Base-by-base conservation (phyloP, 2,888 invertebrate species). In the Drosophila helvetica region DNA sequence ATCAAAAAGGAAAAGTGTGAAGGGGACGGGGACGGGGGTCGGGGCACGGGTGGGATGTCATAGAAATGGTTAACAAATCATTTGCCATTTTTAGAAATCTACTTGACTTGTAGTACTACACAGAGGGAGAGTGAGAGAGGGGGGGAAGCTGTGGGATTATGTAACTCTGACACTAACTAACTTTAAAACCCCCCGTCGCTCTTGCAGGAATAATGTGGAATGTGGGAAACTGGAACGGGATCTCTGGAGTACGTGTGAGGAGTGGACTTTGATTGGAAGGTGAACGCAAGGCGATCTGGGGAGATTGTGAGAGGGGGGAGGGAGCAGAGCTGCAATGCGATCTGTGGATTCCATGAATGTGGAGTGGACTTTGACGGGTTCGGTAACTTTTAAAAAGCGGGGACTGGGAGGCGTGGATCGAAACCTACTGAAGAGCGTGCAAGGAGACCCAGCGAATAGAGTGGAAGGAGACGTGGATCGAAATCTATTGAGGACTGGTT, bases 71-170 rank as follows among this genome's bases (percentile, higher is more conserved):
- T 61, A 69, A 66, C 79, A 85, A 85, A 79, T 85, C 77, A 84
- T 84, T 78, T 78, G 79, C 79, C 86, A 79, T 86, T 75, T 85
- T 86, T 85, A 79, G 82, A 77, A 77, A 88, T 73, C 77, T 66
- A 77, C 87, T 75, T 75, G 75, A 88, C 87, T 81, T 72, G 86
- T 55, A 67, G 47, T 18, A 72, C 43, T 6, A 27, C 27, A 27
- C 27, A 27, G 27, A 8, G 8, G 12, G 2, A 8, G 18, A 17
- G 22, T 1, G 42, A 10, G 30, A 0, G 10, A 10, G 15, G 18
- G n/a, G 10, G 1, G 17, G 19, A 15, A 45, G 60, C 27, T 57
- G 46, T 10, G 17, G 64, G 62, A 69, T 84, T 85, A 88, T 79
- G 79, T 77, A 85, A 85, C 74, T 65, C 46, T 53, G 74, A 69